A percentile compares a stretch with the other conserved stretches of the same genome.
Evolutionary conservation across 2,888 invertebrate species (phyloP).

Genomic region (Vesta saturnalis): DNA sequence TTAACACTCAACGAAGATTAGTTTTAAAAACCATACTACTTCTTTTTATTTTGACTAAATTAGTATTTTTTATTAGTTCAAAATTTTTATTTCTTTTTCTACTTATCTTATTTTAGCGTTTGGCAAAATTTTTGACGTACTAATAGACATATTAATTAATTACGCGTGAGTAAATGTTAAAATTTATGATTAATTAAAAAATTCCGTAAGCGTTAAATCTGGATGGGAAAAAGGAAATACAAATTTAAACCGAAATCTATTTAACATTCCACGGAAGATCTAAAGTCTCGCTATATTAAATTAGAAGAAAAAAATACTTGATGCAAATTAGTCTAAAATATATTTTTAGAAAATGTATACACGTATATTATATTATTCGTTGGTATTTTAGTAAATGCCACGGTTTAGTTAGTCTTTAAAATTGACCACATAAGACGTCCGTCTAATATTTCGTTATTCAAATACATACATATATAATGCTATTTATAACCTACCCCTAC

Average conservation of each 20-base stretch:
- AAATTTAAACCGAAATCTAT: conserved; percentile 26
- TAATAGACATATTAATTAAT: background rate
- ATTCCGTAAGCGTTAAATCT: conserved; percentile 9
- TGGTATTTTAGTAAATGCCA: conserved; percentile 34
- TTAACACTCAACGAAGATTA: background rate
- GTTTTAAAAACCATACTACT: too few species aligned
- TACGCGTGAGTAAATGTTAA: conserved; percentile 3
- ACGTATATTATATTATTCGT: conserved; percentile 43
- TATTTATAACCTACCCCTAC: conserved; percentile 57
- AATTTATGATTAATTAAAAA: conserved; percentile 13
- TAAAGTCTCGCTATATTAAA: conserved; percentile 38
- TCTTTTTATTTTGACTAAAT: too few species aligned
- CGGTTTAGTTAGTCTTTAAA: conserved; percentile 30
- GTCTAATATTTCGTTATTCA: conserved; percentile 39
- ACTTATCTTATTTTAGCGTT: too few species aligned
- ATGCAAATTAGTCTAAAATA: conserved; percentile 47
- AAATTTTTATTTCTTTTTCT: too few species aligned
- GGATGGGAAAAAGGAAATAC: conserved; percentile 10
- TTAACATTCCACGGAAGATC: conserved; percentile 28
- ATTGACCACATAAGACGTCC: conserved; percentile 40
- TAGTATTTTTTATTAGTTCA: too few species aligned
- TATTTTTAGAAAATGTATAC: conserved; percentile 46
- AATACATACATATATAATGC: conserved; percentile 35
- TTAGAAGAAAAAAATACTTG: conserved; percentile 40
- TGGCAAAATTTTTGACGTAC: background rate